Conservation (phyloP, 2,113 vertebrate species). For the Triplophysa siluroides region DNA sequence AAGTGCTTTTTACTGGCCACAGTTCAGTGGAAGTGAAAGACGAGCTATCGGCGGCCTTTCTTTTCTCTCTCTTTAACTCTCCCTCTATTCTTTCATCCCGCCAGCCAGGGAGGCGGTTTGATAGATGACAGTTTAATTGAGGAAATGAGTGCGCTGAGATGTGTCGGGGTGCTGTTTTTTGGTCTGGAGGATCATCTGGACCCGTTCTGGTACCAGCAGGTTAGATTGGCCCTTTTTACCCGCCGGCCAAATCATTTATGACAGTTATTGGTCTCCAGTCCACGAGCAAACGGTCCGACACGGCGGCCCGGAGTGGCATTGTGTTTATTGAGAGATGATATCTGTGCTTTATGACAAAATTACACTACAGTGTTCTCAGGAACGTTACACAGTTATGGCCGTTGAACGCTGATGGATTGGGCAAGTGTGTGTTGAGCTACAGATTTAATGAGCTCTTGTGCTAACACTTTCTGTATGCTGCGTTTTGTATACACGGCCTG, state of each 20-base stretch:
- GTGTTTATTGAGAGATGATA: conserved; percentile 68
- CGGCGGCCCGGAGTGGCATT: conserved; percentile 52
- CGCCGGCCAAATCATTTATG: conserved; percentile 60
- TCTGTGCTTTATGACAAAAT: conserved; percentile 48
- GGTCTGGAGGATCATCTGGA: conserved; percentile 3
- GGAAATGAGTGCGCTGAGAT: background rate
- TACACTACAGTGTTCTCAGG: conserved; percentile 42
- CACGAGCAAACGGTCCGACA: conserved; percentile 63
- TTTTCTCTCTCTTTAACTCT: conserved; percentile 1
- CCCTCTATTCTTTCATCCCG: conserved; percentile 4
- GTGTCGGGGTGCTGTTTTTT: conserved; percentile 8
- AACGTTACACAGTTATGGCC: background rate
- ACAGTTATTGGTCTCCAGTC: conserved; percentile 68
- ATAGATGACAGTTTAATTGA: conserved; percentile 19
- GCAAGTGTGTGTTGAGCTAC: too few relatives aligned
- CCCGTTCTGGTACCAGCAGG: background rate
- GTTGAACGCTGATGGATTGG: too few relatives aligned
- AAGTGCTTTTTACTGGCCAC: conserved; percentile 24
- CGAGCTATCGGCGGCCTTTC: conserved; percentile 23
- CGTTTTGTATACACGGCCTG: too few relatives aligned
- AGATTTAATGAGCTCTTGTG: too few relatives aligned
- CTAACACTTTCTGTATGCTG: too few relatives aligned
- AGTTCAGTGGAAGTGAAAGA: background rate
- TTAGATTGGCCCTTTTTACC: conserved; percentile 57
- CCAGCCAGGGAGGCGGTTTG: conserved; percentile 49